phyloP scores from a whole-genome alignment of 2,888 invertebrate genomes.

The Tachina grossa region DNA sequence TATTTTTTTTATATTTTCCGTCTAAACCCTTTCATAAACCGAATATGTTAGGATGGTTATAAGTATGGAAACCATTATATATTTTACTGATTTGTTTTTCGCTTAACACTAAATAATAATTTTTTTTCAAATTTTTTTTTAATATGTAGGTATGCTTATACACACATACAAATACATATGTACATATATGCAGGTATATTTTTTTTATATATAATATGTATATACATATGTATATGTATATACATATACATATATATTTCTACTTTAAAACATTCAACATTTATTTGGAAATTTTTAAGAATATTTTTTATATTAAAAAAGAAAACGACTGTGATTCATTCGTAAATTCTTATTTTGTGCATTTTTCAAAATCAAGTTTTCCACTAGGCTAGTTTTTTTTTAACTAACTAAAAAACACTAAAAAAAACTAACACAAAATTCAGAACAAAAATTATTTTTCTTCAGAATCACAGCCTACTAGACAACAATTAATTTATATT shows the following conservation, averaged over 20 bases:
- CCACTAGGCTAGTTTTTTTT: no score
- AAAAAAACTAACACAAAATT: not conserved
- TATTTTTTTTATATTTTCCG: no score
- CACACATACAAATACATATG: not conserved
- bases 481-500: slow-evolving; percentile 33
- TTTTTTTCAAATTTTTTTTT: slow-evolving; percentile 38
- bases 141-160: slow-evolving; percentile 26
- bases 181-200: not conserved
- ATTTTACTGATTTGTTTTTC: slow-evolving; percentile 21
- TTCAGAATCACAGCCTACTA: slow-evolving; percentile 36
- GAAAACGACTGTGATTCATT: slow-evolving; percentile 29
- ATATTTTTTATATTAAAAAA: slow-evolving; percentile 28
- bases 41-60: not conserved
- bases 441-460: not conserved
- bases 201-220: no score
- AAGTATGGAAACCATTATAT: not conserved
- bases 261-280: slow-evolving; percentile 65
- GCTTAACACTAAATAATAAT: slow-evolving; percentile 60
- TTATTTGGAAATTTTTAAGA: slow-evolving; percentile 45
- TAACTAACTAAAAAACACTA: no score
- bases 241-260: slow-evolving; percentile 4
- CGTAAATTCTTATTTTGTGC: not conserved
- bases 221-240: not conserved
- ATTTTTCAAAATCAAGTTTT: no score
- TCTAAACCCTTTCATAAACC: no score